These are phyloP conservation scores for Sinotaia quadrata DNA, from an alignment of 2,888 invertebrate species.

Conservation along the genomic window DNA sequence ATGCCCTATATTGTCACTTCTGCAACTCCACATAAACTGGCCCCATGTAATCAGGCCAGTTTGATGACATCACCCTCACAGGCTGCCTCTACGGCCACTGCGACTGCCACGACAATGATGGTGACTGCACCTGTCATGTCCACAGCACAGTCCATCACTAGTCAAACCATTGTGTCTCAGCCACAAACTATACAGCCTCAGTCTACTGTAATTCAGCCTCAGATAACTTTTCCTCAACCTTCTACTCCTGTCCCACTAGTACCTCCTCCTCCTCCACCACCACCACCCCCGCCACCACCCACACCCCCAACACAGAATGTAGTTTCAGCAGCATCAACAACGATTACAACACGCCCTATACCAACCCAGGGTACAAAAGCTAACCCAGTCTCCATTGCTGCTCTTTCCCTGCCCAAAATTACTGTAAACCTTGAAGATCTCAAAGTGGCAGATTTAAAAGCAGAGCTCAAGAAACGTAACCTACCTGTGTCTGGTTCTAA, in stretches of 20 bases:
- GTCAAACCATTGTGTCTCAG: conserved; percentile 27
- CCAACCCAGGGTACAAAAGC: conserved; percentile 31
- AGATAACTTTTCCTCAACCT: conserved; percentile 5
- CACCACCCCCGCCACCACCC: conserved; percentile 30
- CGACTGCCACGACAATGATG: conserved; percentile 37
- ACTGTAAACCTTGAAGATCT: conserved; percentile 87
- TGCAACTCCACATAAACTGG: conserved; percentile 42
- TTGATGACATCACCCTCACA: conserved; percentile 13
- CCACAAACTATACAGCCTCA: conserved; percentile 31
- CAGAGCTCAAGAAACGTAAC: conserved; percentile 92
- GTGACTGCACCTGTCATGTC: conserved; percentile 45
- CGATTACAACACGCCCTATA: conserved; percentile 21
- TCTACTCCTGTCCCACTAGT: conserved; percentile 38
- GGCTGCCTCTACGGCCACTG: neutral
- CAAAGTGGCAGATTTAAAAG: conserved; percentile 95
- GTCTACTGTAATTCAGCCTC: conserved; percentile 52
- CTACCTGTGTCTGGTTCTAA: conserved; percentile 97
- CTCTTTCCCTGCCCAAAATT: conserved; percentile 47
- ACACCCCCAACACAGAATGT: conserved; percentile 24
- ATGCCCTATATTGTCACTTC: conserved; percentile 46
- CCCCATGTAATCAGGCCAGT: conserved; percentile 29
- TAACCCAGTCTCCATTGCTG: conserved; percentile 25
- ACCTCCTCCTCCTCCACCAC: conserved; percentile 41
- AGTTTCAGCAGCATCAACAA: conserved; percentile 18
- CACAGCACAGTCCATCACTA: conserved; percentile 34